A percentile compares a stretch with the other conserved stretches of the same genome.
Conservation (phyloP, 2,797 vertebrate genomes). For the Avahi laniger region DNA sequence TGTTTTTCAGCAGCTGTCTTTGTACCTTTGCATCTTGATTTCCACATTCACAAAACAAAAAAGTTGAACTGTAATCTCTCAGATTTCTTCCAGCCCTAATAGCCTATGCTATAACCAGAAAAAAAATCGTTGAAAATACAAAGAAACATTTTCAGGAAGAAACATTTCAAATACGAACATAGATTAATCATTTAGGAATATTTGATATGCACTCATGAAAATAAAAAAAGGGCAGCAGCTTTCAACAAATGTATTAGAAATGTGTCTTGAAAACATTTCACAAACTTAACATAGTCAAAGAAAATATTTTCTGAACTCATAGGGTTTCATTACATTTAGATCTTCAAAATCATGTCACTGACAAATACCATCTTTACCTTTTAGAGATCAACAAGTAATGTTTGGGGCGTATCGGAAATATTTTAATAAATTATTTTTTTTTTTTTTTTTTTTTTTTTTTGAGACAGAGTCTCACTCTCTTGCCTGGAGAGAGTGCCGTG, state of each 20-base stretch:
- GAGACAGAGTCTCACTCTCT: no score
- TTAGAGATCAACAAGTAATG: not conserved
- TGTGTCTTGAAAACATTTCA: constrained; percentile 2
- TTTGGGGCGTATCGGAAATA: not conserved
- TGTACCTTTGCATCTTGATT: not conserved
- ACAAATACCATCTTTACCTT: not conserved
- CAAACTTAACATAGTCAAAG: not conserved
- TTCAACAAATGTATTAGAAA: constrained; percentile 9
- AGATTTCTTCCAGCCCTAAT: not conserved
- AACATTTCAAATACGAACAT: not conserved
- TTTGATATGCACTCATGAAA: not conserved
- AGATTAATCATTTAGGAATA: constrained; percentile 49
- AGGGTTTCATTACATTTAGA: constrained; percentile 17
- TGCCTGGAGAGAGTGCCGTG: no score
- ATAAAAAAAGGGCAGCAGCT: not conserved
- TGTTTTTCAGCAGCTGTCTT: not conserved
- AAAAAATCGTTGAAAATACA: not conserved
- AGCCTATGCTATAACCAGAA: not conserved
- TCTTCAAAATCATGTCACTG: constrained; percentile 6
- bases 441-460: no score
- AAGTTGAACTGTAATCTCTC: not conserved
- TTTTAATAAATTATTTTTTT: not conserved
- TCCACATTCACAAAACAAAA: not conserved
- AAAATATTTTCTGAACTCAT: constrained; percentile 24
- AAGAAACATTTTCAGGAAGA: constrained; percentile 20